Evolutionary conservation across 2,888 invertebrate species (phyloP).

Genomic region (Sesia apiformis): DNA sequence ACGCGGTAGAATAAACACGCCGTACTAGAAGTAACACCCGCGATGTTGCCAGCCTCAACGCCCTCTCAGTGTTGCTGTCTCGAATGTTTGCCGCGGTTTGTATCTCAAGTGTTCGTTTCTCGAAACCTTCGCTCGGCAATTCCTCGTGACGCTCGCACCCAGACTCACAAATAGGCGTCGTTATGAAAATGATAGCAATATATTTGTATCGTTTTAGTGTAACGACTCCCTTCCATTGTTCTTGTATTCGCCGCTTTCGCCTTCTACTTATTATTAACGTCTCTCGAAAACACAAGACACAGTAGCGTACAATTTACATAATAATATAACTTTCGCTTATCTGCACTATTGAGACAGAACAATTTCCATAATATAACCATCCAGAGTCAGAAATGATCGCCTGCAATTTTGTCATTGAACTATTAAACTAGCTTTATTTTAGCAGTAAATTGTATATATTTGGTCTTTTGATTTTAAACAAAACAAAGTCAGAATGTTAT

Average conservation of each 20-base stretch:
- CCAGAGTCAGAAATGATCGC: conserved; percentile 51
- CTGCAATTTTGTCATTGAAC: conserved; percentile 59
- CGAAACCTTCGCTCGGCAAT: neutral
- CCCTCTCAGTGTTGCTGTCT: conserved; percentile 34
- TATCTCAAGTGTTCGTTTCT: conserved; percentile 3
- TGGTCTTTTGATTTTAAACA: too few species aligned
- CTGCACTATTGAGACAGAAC: conserved; percentile 44
- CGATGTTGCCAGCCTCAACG: conserved; percentile 43
- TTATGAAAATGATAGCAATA: conserved; percentile 22
- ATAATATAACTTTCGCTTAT: conserved; percentile 51
- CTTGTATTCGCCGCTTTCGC: neutral
- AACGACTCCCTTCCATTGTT: conserved; percentile 7
- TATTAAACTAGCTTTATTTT: neutral
- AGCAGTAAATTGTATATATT: too few species aligned
- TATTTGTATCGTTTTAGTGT: conserved; percentile 17
- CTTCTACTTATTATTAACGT: neutral
- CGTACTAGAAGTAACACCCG: conserved; percentile 44
- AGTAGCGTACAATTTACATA: conserved; percentile 39
- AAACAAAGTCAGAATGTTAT: too few species aligned
- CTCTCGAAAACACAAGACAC: neutral
- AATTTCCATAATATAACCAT: conserved; percentile 63
- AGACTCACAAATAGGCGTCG: conserved; percentile 15
- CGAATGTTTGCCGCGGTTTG: conserved; percentile 37
- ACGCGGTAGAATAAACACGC: conserved; percentile 70
- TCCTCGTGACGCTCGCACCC: neutral